Base-by-base conservation (phyloP, 2,113 vertebrate species). In the Campylorhamphus procurvoides region DNA sequence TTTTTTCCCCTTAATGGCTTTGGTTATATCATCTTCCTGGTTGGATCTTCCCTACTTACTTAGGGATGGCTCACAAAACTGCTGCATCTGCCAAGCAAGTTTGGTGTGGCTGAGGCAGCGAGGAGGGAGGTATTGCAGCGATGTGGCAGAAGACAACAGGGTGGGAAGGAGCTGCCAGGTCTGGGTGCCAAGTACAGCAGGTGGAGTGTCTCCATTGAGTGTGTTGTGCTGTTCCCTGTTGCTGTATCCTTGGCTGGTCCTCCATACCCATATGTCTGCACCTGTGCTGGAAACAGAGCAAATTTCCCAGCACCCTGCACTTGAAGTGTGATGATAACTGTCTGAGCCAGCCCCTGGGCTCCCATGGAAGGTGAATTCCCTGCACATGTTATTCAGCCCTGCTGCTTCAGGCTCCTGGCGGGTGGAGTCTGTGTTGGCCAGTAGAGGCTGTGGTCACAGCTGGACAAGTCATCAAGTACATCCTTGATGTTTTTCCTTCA, bases 1-100 rank as follows among this genome's bases (percentile, higher is more conserved):
- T 44, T 49, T 50, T 60, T 16, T 35, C 39, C 6, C 9, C 25
- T 29, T 16, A 52, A 60, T 52, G 39, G 16, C 8, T 55, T 20
- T 74, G 68, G 6, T 71, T 94, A 1, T 63, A 27, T 10, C 18
- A 46, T 44, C 13, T 23, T 42, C 8, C 35, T 80, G 12, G 9
- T 25, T 62, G 62, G 29, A 11, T 66, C 33, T n/a, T 71, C 18
- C 7, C 18, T 40, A 37, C 4, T 0, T 0, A 0, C 22, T 52
- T 49, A 14, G 10, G 7, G 11, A 5, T 27, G 22, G 15, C 16
- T 84, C 77, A 29, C 4, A 39, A 46, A 76, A 23, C 33, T 67
- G 10, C 44, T 64, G 39, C 29, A 44, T 84, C 59, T 84, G 40
- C n/a, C 40, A 40, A 18, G 52, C 4, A 40, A n/a, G 46, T n/a